These are phyloP conservation scores for Melanocharis versteri DNA, from an alignment of 2,113 vertebrate genomes.

Conservation along the genomic window DNA sequence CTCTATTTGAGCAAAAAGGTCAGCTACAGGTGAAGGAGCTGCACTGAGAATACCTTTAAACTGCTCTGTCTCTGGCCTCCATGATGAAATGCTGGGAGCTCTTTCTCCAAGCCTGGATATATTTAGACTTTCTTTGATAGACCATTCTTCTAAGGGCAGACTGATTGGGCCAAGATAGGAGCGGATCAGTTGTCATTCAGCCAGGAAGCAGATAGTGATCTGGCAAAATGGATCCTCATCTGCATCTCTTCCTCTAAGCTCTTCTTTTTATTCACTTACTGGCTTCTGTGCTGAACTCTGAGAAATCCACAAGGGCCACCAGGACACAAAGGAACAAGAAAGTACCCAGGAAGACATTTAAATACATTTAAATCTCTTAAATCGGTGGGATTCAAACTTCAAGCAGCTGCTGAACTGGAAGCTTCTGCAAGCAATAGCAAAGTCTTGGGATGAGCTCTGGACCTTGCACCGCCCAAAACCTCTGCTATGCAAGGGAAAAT, in stretches of 20 bases:
- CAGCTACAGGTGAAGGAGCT: background rate
- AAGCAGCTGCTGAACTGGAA: background rate
- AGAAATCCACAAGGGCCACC: background rate
- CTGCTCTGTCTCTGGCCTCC: background rate
- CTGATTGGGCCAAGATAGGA: background rate
- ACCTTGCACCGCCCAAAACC: background rate
- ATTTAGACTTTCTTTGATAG: background rate
- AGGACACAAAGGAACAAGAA: background rate
- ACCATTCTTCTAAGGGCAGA: background rate
- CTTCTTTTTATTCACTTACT: background rate
- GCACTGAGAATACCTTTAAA: background rate
- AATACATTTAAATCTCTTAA: background rate
- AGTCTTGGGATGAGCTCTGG: background rate
- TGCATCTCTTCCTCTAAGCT: background rate
- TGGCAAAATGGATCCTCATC: background rate
- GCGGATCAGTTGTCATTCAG: background rate
- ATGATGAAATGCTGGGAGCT: background rate
- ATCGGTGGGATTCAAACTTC: background rate
- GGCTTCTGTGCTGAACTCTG: background rate
- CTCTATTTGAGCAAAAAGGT: constrained; percentile 30
- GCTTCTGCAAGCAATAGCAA: background rate
- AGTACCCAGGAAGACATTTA: background rate
- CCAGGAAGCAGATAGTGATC: background rate
- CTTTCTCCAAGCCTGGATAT: background rate
- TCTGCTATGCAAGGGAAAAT: background rate